Base-by-base conservation (phyloP, 2,113 vertebrate species). In the Sylvia atricapilla region DNA sequence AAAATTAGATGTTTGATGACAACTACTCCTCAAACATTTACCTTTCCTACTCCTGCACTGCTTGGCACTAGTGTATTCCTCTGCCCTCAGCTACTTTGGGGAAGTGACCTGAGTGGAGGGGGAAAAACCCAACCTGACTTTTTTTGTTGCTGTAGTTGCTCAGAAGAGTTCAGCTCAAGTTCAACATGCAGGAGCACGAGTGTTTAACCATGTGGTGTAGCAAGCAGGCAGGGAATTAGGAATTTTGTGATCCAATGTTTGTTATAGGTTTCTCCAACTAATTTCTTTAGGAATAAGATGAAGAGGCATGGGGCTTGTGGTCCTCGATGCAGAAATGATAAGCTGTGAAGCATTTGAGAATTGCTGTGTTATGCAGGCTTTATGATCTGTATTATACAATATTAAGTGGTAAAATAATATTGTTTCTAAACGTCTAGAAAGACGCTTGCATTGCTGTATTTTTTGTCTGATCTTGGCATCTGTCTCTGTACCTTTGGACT, bases 21-120 rank as follows among this genome's bases (percentile, higher is more conserved):
- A 81, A 5, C 50, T 84, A 5, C 39, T 89, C 50, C 76, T 69
- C 76, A 84, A 39, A 52, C 35, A 25, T 84, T 95, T 91, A 70
- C 64, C 52, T 95, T 89, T 89, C 35, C 55, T 92, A 1, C 28
- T 87, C 56, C 27, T 64, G 67, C 46, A 12, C 66, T 83, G 47
- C 47, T 87, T 75, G 58, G 33, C 44, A 8, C 33, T 59, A 9
- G 10, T 39, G 72, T 55, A 24, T 63, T 62, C 12, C 47, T 75
- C 43, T 89, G 39, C 6, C 3, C 25, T 53, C 43, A 63, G 2
- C n/a, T 43, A 18, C 18, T 87, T 74, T 72, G 43, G 35, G 60
- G 60, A 91, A 87, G 60, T 78, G 77, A 59, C 43, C 66, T 17
- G 43, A 66, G 46, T 15, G 30, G 21, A 90, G 17, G 12, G 5